A percentile compares a stretch with the other conserved stretches of the same genome.
Conservation (phyloP, 2,113 vertebrate species). For the Sturnus vulgaris region DNA sequence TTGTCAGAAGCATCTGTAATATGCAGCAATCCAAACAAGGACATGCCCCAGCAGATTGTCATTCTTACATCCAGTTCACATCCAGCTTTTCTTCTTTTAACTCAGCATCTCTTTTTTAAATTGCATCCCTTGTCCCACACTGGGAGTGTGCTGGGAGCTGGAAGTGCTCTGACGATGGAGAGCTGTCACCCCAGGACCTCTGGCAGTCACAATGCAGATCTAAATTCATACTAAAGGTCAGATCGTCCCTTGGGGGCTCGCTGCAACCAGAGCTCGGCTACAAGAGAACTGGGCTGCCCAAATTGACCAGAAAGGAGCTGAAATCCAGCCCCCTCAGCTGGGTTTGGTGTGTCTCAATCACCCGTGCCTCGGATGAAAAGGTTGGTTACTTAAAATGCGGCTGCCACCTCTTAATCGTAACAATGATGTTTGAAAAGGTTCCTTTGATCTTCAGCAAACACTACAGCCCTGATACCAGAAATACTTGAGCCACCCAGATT, state of each 20-base stretch:
- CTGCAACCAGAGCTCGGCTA: background rate
- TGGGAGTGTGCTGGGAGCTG: background rate
- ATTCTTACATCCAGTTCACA: background rate
- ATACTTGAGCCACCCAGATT: background rate
- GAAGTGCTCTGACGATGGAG: background rate
- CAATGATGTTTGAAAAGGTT: background rate
- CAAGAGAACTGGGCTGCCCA: background rate
- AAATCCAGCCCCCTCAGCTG: background rate
- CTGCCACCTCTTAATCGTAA: background rate
- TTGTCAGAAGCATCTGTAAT: background rate
- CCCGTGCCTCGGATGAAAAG: background rate
- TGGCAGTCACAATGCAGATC: background rate
- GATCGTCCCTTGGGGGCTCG: background rate
- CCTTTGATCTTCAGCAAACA: conserved; percentile 34
- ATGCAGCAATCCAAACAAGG: background rate
- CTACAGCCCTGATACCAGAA: background rate
- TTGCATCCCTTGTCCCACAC: background rate
- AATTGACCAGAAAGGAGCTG: background rate
- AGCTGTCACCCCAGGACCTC: background rate
- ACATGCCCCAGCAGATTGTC: background rate
- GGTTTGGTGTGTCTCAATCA: background rate
- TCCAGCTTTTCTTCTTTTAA: background rate
- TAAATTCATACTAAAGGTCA: conserved; percentile 45
- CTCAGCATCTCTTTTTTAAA: background rate
- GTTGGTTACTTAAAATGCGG: background rate